Percentiles rank a stretch among this genome's conserved stretches.
These are phyloP conservation scores for Ectobius pallidus DNA, from an alignment of 2,888 invertebrate genomes.

Conservation along the genomic window DNA sequence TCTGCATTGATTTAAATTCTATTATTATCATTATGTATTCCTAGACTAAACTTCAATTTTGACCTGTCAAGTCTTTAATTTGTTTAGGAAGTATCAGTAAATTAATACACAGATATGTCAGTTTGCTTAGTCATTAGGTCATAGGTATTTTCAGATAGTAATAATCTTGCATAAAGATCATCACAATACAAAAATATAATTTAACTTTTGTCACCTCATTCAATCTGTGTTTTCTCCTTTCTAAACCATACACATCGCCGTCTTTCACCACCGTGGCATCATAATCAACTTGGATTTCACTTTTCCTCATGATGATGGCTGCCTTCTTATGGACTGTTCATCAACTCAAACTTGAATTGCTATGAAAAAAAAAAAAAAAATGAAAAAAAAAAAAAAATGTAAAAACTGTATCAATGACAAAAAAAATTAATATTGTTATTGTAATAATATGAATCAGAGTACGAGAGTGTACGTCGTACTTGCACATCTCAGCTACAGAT, in stretches of 20 bases:
- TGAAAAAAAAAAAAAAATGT: background rate
- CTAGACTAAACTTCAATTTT: too few relatives aligned
- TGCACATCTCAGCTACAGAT: conserved; percentile 94
- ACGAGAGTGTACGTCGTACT: conserved; percentile 89
- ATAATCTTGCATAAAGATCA: too few relatives aligned
- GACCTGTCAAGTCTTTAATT: too few relatives aligned
- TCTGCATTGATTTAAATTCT: too few relatives aligned
- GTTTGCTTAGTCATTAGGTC: too few relatives aligned
- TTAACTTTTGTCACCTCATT: background rate
- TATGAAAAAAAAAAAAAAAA: background rate
- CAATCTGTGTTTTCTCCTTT: conserved; percentile 26
- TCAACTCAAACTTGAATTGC: background rate
- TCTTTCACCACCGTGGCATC: conserved; percentile 20
- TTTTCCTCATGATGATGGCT: background rate
- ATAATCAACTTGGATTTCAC: conserved; percentile 1
- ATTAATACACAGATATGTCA: too few relatives aligned
- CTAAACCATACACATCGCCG: conserved; percentile 19
- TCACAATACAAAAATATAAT: too few relatives aligned
- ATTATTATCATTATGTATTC: too few relatives aligned
- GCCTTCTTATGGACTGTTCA: background rate
- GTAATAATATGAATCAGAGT: conserved; percentile 62
- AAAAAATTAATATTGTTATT: background rate
- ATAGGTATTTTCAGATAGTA: too few relatives aligned
- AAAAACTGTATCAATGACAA: background rate
- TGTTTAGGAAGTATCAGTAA: too few relatives aligned